Evolutionary conservation across 2,888 invertebrate species (phyloP).

Genomic region (Ferdinandea cuprea): DNA sequence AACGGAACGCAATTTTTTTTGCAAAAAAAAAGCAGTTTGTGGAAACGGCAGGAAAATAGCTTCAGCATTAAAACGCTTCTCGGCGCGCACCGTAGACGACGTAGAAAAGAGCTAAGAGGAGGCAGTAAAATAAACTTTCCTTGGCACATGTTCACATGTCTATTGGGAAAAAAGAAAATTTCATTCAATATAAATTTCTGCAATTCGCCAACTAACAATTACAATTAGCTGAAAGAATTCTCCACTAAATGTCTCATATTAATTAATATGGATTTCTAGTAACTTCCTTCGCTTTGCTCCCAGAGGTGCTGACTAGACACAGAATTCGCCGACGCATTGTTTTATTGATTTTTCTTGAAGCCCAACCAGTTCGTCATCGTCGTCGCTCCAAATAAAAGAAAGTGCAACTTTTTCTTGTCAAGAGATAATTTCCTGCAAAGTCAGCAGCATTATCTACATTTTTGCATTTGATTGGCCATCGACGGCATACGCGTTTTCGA

Average conservation of each 20-base stretch:
- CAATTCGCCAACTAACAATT: neutral
- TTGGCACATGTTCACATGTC: conserved; percentile 49
- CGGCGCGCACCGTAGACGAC: conserved; percentile 12
- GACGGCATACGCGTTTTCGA: conserved; percentile 38
- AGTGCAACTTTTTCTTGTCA: conserved; percentile 34
- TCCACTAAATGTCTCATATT: conserved; percentile 14
- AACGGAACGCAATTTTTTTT: conserved; percentile 31
- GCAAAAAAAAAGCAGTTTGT: conserved; percentile 21
- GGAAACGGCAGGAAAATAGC: conserved; percentile 14
- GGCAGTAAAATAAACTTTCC: conserved; percentile 60
- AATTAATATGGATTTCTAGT: conserved; percentile 33
- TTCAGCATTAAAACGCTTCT: conserved; percentile 42
- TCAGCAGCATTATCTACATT: conserved; percentile 25
- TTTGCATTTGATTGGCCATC: conserved; percentile 33
- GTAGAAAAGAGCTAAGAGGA: neutral
- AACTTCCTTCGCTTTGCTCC: conserved; percentile 18
- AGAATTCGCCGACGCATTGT: conserved; percentile 30
- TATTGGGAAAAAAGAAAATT: conserved; percentile 19
- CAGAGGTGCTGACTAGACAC: conserved; percentile 56
- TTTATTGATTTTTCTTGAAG: conserved; percentile 70
- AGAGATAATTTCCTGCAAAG: conserved; percentile 15
- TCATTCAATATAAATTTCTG: conserved; percentile 30
- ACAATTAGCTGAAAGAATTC: neutral
- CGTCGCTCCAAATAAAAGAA: conserved; percentile 35
- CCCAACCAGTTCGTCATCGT: conserved; percentile 6